Conservation (phyloP, 2,797 vertebrate genomes). For the Danio aesculapii region DNA sequence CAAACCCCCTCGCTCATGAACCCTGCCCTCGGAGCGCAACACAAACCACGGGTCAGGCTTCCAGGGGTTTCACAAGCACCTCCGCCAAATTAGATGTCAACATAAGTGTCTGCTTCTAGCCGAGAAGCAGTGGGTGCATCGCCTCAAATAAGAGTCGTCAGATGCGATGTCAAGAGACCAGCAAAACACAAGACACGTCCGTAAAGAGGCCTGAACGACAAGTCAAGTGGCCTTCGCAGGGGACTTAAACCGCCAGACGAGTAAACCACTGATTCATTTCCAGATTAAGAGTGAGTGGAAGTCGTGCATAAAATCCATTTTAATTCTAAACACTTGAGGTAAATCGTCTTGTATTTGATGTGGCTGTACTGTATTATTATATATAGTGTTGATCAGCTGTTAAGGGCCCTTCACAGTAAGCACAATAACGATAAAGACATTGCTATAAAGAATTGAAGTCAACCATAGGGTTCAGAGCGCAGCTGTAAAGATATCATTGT, state of each 20-base stretch:
- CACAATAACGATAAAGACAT: too few species aligned
- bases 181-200: slow-evolving; percentile 48
- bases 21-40: slow-evolving; percentile 53
- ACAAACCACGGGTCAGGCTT: slow-evolving; percentile 59
- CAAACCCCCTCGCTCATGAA: slow-evolving; percentile 63
- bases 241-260: background rate
- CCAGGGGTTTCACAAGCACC: slow-evolving; percentile 59
- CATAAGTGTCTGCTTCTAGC: slow-evolving; percentile 64
- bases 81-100: slow-evolving; percentile 70
- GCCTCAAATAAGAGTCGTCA: slow-evolving; percentile 61
- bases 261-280: background rate
- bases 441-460: too few species aligned
- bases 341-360: too few species aligned
- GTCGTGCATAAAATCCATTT: too few species aligned
- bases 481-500: too few species aligned
- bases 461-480: too few species aligned
- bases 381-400: too few species aligned
- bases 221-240: slow-evolving; percentile 62
- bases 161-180: slow-evolving; percentile 50
- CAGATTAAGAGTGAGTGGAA: too few species aligned
- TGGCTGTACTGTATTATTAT: too few species aligned
- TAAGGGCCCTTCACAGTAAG: too few species aligned
- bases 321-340: too few species aligned
- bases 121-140: slow-evolving; percentile 59
- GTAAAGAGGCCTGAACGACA: slow-evolving; percentile 65